Evolutionary conservation across 2,888 invertebrate species (phyloP).

Genomic region (Chrysodeixis includens): DNA sequence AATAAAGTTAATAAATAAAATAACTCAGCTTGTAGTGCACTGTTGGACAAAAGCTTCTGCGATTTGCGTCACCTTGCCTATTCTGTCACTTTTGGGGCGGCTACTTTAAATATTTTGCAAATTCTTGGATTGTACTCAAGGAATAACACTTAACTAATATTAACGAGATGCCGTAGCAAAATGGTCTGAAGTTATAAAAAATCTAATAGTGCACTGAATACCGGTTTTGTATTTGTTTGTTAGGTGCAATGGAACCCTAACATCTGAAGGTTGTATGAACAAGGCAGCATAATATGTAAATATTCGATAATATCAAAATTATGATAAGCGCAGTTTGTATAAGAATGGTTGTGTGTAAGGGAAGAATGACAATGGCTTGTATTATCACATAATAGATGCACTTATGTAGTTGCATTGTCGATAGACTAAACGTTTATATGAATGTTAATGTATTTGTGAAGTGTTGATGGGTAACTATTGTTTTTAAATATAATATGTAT

Average conservation of each 20-base stretch:
- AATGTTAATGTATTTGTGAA: conserved; percentile 34
- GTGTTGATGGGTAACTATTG: background rate
- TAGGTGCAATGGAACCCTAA: conserved; percentile 15
- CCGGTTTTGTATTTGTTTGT: too few species aligned
- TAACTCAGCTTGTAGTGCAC: too few species aligned
- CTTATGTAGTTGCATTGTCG: conserved; percentile 46
- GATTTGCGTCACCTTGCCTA: too few species aligned
- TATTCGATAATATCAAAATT: conserved; percentile 44
- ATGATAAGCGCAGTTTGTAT: conserved; percentile 48
- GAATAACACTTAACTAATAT: too few species aligned
- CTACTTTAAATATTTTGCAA: too few species aligned
- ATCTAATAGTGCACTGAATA: too few species aligned
- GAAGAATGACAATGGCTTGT: conserved; percentile 47
- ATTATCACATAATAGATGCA: conserved; percentile 56
- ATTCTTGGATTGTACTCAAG: too few species aligned
- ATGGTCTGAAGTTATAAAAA: too few species aligned
- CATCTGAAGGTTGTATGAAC: background rate
- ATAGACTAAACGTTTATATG: conserved; percentile 28
- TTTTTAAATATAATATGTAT: background rate
- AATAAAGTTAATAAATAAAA: too few species aligned
- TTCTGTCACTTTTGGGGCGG: too few species aligned
- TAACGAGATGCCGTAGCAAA: too few species aligned
- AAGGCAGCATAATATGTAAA: conserved; percentile 10
- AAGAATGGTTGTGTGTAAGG: conserved; percentile 40
- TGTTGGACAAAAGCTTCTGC: too few species aligned